Evolutionary conservation across 1,140 invertebrate genomes (phyloP).

Genomic region (Eumeta japonica): DNA sequence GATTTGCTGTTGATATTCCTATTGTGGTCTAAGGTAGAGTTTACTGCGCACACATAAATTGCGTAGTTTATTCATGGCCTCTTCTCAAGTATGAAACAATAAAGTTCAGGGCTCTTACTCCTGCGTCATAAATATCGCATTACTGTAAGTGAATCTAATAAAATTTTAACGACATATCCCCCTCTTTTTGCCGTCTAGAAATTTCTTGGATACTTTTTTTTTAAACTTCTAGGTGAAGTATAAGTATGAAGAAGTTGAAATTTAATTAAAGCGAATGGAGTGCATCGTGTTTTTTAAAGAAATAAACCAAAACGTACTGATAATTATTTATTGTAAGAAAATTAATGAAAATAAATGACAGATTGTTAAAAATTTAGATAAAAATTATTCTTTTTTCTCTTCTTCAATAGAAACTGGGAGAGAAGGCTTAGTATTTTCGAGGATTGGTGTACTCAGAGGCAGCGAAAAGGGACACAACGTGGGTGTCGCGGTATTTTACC

Average conservation of each 20-base stretch:
- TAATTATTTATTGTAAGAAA: neutral
- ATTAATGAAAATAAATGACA: too few relatives aligned
- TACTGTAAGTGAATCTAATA: slow-evolving; percentile 38
- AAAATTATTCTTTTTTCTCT: too few relatives aligned
- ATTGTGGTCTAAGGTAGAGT: too few relatives aligned
- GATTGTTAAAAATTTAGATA: too few relatives aligned
- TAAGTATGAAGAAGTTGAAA: neutral
- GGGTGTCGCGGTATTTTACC: too few relatives aligned
- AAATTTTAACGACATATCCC: slow-evolving; percentile 32
- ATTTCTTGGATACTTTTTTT: neutral
- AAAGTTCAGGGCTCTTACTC: slow-evolving; percentile 26
- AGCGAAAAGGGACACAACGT: too few relatives aligned
- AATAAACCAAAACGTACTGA: neutral
- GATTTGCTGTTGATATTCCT: neutral
- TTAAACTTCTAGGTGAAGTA: neutral
- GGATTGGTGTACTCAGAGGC: too few relatives aligned
- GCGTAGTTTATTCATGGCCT: slow-evolving; percentile 35
- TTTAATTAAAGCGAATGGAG: neutral
- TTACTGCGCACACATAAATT: slow-evolving; percentile 34
- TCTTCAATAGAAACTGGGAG: too few relatives aligned
- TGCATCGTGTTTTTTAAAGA: neutral
- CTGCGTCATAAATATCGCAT: slow-evolving; percentile 41
- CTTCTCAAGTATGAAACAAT: slow-evolving; percentile 38
- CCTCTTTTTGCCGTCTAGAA: slow-evolving; percentile 5
- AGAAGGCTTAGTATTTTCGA: too few relatives aligned